These are phyloP conservation scores for Lepus europaeus DNA, from an alignment of 2,113 vertebrate genomes.

Conservation along the genomic window DNA sequence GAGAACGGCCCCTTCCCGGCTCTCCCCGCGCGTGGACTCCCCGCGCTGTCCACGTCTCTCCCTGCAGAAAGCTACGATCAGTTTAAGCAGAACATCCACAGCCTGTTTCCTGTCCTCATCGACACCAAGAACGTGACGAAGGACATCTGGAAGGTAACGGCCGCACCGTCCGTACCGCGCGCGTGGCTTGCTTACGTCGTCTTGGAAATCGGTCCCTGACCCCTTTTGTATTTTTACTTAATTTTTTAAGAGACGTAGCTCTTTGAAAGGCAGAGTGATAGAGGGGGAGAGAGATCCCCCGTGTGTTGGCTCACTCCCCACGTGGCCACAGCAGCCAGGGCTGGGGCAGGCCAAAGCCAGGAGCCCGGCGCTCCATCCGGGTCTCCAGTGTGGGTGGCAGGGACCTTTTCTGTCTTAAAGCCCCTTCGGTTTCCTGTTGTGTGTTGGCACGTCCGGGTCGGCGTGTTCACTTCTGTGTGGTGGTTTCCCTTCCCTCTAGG, in stretches of 20 bases:
- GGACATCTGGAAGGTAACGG: constrained; percentile 86
- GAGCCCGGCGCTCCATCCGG: too few relatives aligned
- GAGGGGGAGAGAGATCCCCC: too few relatives aligned
- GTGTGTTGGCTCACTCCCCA: too few relatives aligned
- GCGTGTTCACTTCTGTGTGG: background rate
- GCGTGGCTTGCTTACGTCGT: background rate
- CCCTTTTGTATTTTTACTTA: background rate
- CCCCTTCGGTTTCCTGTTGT: background rate
- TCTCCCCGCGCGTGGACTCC: too few relatives aligned
- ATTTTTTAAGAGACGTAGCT: too few relatives aligned
- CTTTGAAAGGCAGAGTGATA: too few relatives aligned
- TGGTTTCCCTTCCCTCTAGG: background rate
- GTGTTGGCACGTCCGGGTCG: background rate
- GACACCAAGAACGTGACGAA: constrained; percentile 89
- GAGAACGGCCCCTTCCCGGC: too few relatives aligned
- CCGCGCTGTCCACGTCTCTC: background rate
- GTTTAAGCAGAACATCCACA: constrained; percentile 89
- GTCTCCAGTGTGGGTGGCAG: too few relatives aligned
- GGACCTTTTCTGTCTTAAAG: background rate
- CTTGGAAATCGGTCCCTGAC: background rate
- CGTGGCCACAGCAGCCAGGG: too few relatives aligned
- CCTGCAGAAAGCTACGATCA: constrained; percentile 87
- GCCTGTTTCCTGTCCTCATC: constrained; percentile 87
- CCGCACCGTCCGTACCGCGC: too few relatives aligned
- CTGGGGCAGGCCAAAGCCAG: too few relatives aligned